Evolutionary conservation across 1,140 invertebrate species (phyloP).

Genomic region (Diuraphis noxia): DNA sequence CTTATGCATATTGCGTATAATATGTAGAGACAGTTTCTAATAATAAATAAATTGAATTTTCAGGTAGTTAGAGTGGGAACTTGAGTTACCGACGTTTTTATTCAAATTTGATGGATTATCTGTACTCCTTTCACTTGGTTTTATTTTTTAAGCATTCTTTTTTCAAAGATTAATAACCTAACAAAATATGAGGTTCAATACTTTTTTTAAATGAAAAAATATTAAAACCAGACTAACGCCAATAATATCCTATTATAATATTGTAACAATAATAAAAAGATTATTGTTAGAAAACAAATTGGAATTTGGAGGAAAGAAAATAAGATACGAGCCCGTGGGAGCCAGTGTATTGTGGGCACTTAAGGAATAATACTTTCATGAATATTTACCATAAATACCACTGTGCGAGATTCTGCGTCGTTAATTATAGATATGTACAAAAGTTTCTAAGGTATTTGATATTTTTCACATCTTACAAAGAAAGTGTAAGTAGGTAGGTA

Average conservation of each 20-base stretch:
- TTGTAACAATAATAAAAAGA: not conserved
- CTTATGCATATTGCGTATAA: not conserved
- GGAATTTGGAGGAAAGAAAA: constrained; percentile 20
- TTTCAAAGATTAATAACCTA: not conserved
- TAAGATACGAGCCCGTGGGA: not conserved
- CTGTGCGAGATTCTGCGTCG: not conserved
- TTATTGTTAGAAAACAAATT: constrained; percentile 14
- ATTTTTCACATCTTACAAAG: not conserved
- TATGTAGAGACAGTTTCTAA: not conserved
- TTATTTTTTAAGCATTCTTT: constrained; percentile 19
- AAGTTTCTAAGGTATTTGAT: not conserved
- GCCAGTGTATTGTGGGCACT: not conserved
- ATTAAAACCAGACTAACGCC: not conserved
- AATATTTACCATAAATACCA: constrained; percentile 21
- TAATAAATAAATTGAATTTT: not conserved
- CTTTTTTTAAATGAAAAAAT: not conserved
- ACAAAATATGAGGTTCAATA: not conserved
- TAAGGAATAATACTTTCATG: not conserved
- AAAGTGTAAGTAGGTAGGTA: not conserved
- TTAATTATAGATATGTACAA: not conserved
- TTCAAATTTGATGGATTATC: constrained; percentile 13
- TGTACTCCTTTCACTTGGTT: not conserved
- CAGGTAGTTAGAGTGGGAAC: not conserved
- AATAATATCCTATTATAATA: not conserved
- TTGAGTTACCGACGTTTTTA: not conserved